Conservation (phyloP, 2,113 vertebrate genomes). For the Agelaius tricolor region DNA sequence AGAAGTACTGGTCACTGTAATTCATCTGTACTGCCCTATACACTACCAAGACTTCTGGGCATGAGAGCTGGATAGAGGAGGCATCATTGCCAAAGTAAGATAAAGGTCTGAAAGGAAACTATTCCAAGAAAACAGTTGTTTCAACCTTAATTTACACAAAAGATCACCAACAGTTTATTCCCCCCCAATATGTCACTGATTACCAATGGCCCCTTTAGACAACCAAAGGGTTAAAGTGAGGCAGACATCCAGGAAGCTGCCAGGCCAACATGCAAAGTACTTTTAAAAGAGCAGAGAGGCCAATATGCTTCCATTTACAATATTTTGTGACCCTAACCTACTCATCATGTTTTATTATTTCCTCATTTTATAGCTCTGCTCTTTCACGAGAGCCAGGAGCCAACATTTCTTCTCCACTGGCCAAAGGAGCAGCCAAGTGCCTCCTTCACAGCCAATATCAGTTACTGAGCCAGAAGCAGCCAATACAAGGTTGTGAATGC, state of each 20-base stretch:
- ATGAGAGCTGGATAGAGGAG: neutral
- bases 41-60: neutral
- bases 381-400: neutral
- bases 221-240: neutral
- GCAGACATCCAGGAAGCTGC: slow-evolving; percentile 11
- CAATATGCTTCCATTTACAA: slow-evolving; percentile 44
- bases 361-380: slow-evolving; percentile 38
- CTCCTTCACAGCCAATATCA: slow-evolving; percentile 27
- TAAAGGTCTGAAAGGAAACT: neutral
- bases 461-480: slow-evolving; percentile 37
- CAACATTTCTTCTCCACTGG: slow-evolving; percentile 5
- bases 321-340: slow-evolving; percentile 53
- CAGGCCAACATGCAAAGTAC: neutral
- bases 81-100: neutral
- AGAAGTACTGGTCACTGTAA: neutral
- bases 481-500: neutral
- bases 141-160: neutral
- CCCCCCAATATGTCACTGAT: neutral
- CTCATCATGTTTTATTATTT: slow-evolving; percentile 51
- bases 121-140: neutral
- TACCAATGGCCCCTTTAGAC: neutral
- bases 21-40: neutral
- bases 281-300: slow-evolving; percentile 5
- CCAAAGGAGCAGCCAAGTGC: slow-evolving; percentile 49
- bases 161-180: neutral